phyloP scores from a whole-genome alignment of 2,113 vertebrate genomes.

The Lycaon pictus region DNA sequence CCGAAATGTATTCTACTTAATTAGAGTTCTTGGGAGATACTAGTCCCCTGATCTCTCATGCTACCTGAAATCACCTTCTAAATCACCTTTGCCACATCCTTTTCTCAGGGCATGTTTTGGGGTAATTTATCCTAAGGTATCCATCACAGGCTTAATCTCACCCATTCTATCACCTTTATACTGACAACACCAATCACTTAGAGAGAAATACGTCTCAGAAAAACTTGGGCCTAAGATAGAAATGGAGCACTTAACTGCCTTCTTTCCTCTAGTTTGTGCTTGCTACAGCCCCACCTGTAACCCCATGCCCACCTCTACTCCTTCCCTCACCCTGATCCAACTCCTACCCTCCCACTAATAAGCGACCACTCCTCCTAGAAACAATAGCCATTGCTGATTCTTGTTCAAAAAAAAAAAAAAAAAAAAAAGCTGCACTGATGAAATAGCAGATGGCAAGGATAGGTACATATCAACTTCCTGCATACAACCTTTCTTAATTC shows the following conservation, averaged over 20 bases:
- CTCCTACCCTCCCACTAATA: neutral
- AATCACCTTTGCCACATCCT: neutral
- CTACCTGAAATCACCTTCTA: neutral
- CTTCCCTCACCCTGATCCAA: neutral
- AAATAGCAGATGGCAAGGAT: constrained; percentile 62
- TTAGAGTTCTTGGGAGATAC: neutral
- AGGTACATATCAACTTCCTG: constrained; percentile 56
- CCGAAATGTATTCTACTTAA: neutral
- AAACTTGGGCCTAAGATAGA: neutral
- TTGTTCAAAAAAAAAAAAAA: neutral
- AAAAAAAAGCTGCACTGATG: neutral
- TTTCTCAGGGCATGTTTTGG: neutral
- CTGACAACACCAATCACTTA: neutral
- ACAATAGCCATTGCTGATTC: neutral
- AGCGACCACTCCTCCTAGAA: neutral
- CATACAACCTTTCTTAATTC: constrained; percentile 53
- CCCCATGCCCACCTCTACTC: fast-evolving
- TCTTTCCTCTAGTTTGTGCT: neutral
- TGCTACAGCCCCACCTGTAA: neutral
- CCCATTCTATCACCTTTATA: neutral
- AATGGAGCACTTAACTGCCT: neutral
- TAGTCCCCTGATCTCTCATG: neutral
- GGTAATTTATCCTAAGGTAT: neutral
- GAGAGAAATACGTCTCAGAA: neutral
- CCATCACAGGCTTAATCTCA: neutral